phyloP scores from a whole-genome alignment of 2,797 vertebrate species.

The Lemur catta region DNA sequence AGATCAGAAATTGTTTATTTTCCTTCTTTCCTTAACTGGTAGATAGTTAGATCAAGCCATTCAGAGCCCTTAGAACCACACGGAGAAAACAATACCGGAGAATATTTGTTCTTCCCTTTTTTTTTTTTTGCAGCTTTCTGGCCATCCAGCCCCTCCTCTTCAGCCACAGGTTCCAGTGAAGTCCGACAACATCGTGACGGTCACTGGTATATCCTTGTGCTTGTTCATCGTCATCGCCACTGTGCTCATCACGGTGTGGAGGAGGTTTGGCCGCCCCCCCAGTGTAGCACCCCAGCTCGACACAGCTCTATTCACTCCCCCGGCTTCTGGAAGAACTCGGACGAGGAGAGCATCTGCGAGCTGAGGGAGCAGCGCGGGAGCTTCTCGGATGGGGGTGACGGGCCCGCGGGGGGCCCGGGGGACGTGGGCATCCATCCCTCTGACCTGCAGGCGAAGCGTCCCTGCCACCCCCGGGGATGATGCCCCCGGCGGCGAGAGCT shows the following conservation, averaged over 20 bases:
- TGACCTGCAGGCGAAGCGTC: constrained; percentile 84
- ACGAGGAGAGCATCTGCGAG: constrained; percentile 94
- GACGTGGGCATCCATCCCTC: constrained; percentile 80
- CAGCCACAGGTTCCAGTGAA: constrained; percentile 79
- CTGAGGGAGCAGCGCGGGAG: constrained; percentile 90
- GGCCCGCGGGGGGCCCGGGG: constrained; percentile 66
- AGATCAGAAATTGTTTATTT: neutral
- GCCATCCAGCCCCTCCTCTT: constrained; percentile 72
- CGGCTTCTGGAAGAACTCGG: constrained; percentile 91
- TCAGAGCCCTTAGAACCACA: neutral
- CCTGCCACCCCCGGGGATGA: constrained; percentile 82
- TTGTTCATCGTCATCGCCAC: constrained; percentile 93
- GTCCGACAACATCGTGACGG: constrained; percentile 91
- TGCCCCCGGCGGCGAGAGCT: constrained; percentile 83
- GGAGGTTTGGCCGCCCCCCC: constrained; percentile 90
- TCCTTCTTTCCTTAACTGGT: neutral
- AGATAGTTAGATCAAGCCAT: neutral
- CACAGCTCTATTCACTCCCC: constrained; percentile 88
- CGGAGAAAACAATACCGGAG: neutral
- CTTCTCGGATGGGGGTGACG: constrained; percentile 86
- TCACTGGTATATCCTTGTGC: constrained; percentile 94
- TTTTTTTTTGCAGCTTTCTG: constrained; percentile 71
- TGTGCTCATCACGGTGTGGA: constrained; percentile 93
- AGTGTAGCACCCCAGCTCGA: constrained; percentile 87
- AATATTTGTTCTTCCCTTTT: neutral